phyloP scores from a whole-genome alignment of 2,888 invertebrate species.

The Anodontia alba region DNA sequence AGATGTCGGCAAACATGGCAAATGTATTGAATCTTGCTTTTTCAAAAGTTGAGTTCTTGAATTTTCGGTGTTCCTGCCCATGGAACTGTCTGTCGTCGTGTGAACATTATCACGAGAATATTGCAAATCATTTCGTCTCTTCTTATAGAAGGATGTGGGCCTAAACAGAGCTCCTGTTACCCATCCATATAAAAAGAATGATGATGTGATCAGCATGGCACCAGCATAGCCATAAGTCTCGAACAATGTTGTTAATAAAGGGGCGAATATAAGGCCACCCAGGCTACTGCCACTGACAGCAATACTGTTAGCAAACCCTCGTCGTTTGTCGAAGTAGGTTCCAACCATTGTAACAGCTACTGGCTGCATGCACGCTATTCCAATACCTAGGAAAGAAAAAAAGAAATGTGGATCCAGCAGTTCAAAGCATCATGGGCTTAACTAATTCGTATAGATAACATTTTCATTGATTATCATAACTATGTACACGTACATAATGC shows the following conservation, averaged over 20 bases:
- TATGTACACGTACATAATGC: no score
- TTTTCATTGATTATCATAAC: no score
- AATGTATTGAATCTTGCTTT: not conserved
- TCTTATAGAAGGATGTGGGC: constrained; percentile 29
- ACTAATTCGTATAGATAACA: no score
- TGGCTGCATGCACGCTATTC: constrained; percentile 35
- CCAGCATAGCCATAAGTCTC: constrained; percentile 38
- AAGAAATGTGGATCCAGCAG: no score
- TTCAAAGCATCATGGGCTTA: no score
- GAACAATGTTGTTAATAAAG: constrained; percentile 24
- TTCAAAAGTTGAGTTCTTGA: not conserved
- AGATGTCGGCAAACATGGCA: not conserved
- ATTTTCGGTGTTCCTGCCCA: not conserved
- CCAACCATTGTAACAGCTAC: constrained; percentile 22
- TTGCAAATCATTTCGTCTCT: not conserved
- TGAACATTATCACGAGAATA: not conserved
- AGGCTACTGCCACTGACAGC: constrained; percentile 40
- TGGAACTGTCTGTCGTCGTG: not conserved
- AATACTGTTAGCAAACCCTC: constrained; percentile 44
- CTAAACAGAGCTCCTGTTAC: constrained; percentile 30
- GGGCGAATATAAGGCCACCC: constrained; percentile 38
- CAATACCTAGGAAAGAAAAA: no score
- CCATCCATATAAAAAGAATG: constrained; percentile 21
- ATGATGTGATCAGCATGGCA: constrained; percentile 25
- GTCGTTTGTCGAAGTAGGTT: constrained; percentile 34